These are phyloP conservation scores for Hafferia zeledoni DNA, from an alignment of 2,797 vertebrate species.

Conservation along the genomic window DNA sequence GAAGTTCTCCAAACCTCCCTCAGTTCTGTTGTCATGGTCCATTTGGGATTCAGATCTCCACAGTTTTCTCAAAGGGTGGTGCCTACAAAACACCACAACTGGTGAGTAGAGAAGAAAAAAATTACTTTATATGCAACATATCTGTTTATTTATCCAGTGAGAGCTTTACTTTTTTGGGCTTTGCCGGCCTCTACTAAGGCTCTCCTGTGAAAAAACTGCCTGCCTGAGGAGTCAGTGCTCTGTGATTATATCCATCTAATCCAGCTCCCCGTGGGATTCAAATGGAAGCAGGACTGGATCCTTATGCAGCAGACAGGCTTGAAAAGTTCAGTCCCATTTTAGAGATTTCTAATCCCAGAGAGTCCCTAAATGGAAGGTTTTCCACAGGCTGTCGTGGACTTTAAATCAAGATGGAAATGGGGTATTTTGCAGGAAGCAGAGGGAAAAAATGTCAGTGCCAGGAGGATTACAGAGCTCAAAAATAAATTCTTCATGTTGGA, in stretches of 20 bases:
- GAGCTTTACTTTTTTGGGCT: background rate
- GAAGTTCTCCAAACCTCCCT: background rate
- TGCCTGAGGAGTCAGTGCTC: background rate
- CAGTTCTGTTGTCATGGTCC: background rate
- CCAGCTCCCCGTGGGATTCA: background rate
- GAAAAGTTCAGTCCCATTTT: background rate
- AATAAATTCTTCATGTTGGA: background rate
- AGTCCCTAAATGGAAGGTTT: constrained; percentile 27
- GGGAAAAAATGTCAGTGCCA: background rate
- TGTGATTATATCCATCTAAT: background rate
- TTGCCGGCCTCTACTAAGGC: background rate
- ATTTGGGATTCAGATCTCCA: background rate
- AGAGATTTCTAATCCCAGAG: constrained; percentile 19
- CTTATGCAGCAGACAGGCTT: background rate
- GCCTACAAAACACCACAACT: background rate
- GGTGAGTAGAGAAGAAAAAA: background rate
- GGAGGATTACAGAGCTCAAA: background rate
- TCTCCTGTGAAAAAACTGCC: background rate
- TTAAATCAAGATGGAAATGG: background rate
- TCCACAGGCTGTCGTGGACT: background rate
- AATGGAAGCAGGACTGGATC: background rate
- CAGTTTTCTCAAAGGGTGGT: background rate
- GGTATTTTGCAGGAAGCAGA: background rate
- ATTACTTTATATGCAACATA: background rate
- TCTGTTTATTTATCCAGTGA: background rate